Evolutionary conservation across 2,888 invertebrate genomes (phyloP).

Genomic region (Tigriopus californicus): DNA sequence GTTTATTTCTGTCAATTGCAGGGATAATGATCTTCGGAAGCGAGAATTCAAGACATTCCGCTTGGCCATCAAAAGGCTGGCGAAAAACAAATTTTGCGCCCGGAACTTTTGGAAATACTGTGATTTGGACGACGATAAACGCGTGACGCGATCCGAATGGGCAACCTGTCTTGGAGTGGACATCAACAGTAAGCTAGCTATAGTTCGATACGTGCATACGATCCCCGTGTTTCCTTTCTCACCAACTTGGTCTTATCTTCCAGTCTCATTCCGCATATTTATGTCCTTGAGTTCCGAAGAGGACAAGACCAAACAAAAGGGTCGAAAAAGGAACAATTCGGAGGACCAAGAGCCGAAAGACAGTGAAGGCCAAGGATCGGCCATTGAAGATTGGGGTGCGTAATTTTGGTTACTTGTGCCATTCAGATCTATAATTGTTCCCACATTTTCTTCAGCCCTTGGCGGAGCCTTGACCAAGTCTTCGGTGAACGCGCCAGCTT

Average conservation of each 20-base stretch:
- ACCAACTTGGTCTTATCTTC: conserved; percentile 28
- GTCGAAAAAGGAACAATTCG: background rate
- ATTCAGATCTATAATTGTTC: too few relatives aligned
- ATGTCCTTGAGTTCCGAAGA: conserved; percentile 60
- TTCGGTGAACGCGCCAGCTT: too few relatives aligned
- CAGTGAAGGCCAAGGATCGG: background rate
- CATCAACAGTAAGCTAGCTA: conserved; percentile 51
- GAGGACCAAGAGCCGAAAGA: background rate
- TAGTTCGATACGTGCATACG: too few relatives aligned
- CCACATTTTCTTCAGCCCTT: too few relatives aligned
- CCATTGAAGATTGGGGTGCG: background rate
- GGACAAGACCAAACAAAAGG: background rate
- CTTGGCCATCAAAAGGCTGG: conserved; percentile 51
- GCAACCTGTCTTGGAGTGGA: conserved; percentile 61
- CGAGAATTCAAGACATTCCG: conserved; percentile 63
- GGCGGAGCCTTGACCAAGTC: too few relatives aligned
- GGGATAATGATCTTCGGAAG: conserved; percentile 53
- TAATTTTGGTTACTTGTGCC: too few relatives aligned
- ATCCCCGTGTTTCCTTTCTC: conserved; percentile 4
- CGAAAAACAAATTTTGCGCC: background rate
- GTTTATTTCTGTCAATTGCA: conserved; percentile 21
- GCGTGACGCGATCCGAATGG: conserved; percentile 63
- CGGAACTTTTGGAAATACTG: conserved; percentile 4
- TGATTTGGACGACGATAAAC: conserved; percentile 4
- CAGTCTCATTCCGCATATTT: conserved; percentile 48